Evolutionary conservation across 2,113 vertebrate genomes (phyloP), one percentile per base, ranked within the genome.

Genomic region (Hepsetus odoe): DNA sequence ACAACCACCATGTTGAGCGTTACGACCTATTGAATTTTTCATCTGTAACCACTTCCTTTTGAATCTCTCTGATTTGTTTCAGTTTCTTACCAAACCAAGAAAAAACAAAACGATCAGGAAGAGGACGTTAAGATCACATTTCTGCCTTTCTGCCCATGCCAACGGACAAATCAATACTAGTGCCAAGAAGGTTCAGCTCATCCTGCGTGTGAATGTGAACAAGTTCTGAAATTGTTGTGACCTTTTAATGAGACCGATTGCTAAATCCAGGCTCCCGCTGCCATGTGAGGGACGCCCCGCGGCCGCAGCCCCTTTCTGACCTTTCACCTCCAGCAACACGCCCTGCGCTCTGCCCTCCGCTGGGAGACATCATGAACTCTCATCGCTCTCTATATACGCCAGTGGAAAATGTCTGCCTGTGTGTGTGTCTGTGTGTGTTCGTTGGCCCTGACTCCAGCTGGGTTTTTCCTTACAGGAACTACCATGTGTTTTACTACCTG

Each of bases 401-500:
- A 9, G 14, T 40, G 51, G 66, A 46, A 77, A 81, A 42, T 72
- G 13, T 6, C 20, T 14, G 40, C 16, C 8, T 59, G 1, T 38
- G 24, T 68, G 42, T 64, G 24, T 68, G n/a, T 9, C 61, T 42
- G 28, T 30, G 32, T 61, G 0, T 51, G 33, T 64, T 59, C 49
- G 14, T 64, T 30, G 2, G 20, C 6, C 28, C 49, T 80, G 69
- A 44, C n/a, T 66, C 33, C 59, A 58, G n/a, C 44, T 64, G 75
- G 24, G 9, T 75, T 62, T 46, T 28, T 58, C 33, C 40, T 85
- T 85, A 74, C 82, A 99, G 98, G 90, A 99, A 99, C 93, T 99
- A 99, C 91, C 98, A 99, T 74, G 97, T 99, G 42, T 99, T 99
- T 91, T 99, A 99, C 91, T 99, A 99, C 95, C 95, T 99, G 82